Evolutionary conservation across 1,140 invertebrate species (phyloP).

Genomic region (Wiebesia pumilae): DNA sequence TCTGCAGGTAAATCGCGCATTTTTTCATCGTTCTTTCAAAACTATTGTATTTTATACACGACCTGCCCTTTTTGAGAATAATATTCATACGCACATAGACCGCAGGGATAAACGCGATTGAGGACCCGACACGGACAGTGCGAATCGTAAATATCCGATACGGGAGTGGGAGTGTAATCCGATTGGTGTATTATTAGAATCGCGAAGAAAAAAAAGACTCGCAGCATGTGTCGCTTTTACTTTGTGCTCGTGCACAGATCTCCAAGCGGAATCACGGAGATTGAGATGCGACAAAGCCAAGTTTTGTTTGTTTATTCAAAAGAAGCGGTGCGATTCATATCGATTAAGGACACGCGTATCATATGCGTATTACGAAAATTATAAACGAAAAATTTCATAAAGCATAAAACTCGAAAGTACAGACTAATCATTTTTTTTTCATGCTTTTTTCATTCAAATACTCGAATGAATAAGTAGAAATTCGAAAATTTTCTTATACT

Average conservation of each 20-base stretch:
- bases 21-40: neutral
- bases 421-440: too few species aligned
- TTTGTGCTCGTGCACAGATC: neutral
- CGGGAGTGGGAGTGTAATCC: neutral
- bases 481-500: too few species aligned
- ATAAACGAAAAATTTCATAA: neutral
- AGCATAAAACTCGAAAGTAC: too few species aligned
- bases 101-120: neutral
- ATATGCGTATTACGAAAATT: too few species aligned
- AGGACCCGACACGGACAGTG: neutral
- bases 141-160: neutral
- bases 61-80: neutral
- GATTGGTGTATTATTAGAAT: neutral
- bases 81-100: neutral
- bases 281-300: constrained; percentile 4
- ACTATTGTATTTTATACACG: neutral
- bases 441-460: too few species aligned
- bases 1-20: neutral
- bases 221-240: neutral
- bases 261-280: neutral
- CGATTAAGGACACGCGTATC: neutral
- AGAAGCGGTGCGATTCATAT: neutral
- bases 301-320: constrained; percentile 30
- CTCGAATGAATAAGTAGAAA: too few species aligned
- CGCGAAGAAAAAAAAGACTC: neutral